A percentile compares a stretch with the other conserved stretches of the same genome.
Conservation (phyloP, 2,797 vertebrate species). For the Gadopsis bispinosus region DNA sequence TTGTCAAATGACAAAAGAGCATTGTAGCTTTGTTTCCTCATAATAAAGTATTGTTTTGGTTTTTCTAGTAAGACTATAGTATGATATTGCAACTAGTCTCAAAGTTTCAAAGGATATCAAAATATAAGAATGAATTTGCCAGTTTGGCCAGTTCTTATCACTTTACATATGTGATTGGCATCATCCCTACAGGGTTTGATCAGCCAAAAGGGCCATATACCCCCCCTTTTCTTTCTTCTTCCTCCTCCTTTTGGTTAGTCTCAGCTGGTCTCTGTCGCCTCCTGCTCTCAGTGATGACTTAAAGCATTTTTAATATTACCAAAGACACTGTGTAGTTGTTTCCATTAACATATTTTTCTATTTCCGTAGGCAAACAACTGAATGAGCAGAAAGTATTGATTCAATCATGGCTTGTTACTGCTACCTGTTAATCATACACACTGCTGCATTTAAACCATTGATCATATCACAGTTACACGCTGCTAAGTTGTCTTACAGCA, state of each 20-base stretch:
- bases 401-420: background rate
- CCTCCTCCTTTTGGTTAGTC: background rate
- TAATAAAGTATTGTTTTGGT: background rate
- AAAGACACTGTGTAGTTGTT: background rate
- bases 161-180: background rate
- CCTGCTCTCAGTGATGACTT: constrained; percentile 5
- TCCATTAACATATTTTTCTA: background rate
- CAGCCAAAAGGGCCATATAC: background rate
- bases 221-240: background rate
- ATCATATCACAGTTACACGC: constrained; percentile 8
- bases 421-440: constrained; percentile 3
- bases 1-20: background rate
- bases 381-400: background rate
- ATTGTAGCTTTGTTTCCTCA: background rate
- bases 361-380: background rate
- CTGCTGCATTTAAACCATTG: background rate
- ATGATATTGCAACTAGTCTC: background rate
- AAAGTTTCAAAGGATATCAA: background rate
- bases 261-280: background rate
- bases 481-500: constrained; percentile 18
- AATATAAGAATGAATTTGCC: background rate
- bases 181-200: background rate
- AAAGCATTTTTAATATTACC: background rate
- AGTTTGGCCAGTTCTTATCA: background rate
- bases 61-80: background rate